A percentile compares a stretch with the other conserved stretches of the same genome.
Conservation (phyloP, 2,113 vertebrate genomes). For the Ariopsis seemanni region DNA sequence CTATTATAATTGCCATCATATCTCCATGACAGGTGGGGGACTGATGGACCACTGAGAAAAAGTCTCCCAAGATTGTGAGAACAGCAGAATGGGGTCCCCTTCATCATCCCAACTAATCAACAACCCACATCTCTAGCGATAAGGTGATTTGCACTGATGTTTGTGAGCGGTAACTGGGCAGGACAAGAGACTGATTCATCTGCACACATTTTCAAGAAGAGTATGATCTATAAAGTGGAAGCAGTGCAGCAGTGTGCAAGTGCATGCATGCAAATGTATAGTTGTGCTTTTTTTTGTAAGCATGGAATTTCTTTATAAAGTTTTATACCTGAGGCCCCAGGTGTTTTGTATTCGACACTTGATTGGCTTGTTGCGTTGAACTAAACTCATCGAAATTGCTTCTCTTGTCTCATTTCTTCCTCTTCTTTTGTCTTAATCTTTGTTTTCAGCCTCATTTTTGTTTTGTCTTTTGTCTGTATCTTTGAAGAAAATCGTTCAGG, state of each 20-base stretch:
- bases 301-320: neutral
- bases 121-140: too few species aligned
- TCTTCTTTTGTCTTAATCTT: neutral
- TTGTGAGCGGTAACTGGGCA: too few species aligned
- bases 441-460: neutral
- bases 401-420: neutral
- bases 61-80: neutral
- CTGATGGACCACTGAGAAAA: neutral
- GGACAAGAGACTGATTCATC: too few species aligned
- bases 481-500: neutral
- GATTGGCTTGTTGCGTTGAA: neutral
- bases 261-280: too few species aligned
- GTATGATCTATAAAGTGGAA: too few species aligned
- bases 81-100: neutral
- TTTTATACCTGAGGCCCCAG: neutral
- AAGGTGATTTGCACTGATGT: too few species aligned
- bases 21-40: neutral
- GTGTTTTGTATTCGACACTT: neutral
- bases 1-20: too few species aligned
- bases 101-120: too few species aligned
- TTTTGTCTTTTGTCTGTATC: neutral
- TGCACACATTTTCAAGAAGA: too few species aligned
- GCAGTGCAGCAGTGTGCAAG: too few species aligned
- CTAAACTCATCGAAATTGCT: neutral
- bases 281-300: too few species aligned